Conservation (phyloP, 2,113 vertebrate genomes). For the Turdus rufiventris region DNA sequence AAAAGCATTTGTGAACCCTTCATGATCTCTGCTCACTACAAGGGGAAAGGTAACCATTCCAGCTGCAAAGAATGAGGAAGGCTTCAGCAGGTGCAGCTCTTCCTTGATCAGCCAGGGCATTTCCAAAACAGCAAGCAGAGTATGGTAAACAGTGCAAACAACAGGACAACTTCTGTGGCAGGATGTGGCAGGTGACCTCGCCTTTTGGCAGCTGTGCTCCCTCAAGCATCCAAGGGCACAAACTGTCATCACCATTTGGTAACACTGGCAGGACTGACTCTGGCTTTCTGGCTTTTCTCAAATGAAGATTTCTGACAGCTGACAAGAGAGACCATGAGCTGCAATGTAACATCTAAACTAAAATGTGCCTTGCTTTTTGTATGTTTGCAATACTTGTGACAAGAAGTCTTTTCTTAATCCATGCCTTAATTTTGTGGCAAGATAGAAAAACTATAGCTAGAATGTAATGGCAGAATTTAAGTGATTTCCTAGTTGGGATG, state of each 20-base stretch:
- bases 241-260: neutral
- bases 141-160: accelerated
- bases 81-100: neutral
- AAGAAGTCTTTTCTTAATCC: neutral
- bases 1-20: neutral
- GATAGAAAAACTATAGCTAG: neutral
- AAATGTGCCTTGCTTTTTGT: neutral
- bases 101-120: neutral
- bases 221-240: neutral
- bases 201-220: neutral
- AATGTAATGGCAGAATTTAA: neutral
- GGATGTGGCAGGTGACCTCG: neutral
- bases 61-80: neutral
- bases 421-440: neutral
- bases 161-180: neutral
- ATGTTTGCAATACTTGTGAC: neutral
- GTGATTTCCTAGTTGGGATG: neutral
- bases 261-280: neutral
- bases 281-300: neutral
- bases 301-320: neutral
- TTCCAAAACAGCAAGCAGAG: accelerated
- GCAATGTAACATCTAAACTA: neutral
- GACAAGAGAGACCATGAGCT: neutral
- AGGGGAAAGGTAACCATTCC: neutral
- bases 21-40: neutral